phyloP scores from a whole-genome alignment of 2,888 invertebrate genomes.

The Drosophila merina region DNA sequence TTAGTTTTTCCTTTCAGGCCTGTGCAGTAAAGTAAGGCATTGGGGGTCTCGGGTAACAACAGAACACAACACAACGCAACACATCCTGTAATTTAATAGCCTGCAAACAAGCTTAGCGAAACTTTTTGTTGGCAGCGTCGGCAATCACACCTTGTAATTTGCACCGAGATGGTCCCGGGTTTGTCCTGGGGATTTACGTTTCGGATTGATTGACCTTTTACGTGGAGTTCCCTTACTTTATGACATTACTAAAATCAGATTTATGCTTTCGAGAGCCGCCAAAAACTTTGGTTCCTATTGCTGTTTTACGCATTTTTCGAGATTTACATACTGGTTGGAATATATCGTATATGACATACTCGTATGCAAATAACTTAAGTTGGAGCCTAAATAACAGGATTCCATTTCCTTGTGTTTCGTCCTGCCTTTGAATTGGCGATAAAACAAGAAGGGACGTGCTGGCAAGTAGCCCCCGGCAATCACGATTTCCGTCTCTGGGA shows the following conservation, averaged over 20 bases:
- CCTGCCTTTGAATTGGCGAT: conserved; percentile 35
- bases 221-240: conserved; percentile 11
- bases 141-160: conserved; percentile 35
- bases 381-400: conserved; percentile 29
- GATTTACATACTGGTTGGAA: conserved; percentile 1
- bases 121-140: conserved; percentile 20
- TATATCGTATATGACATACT: not conserved
- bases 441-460: conserved; percentile 45
- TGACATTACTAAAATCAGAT: conserved; percentile 33
- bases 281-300: conserved; percentile 6
- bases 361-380: conserved; percentile 33
- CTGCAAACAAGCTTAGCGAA: conserved; percentile 34
- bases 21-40: not conserved
- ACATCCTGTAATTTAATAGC: conserved; percentile 35
- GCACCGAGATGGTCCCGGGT: not conserved
- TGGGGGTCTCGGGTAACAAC: conserved; percentile 32
- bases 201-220: conserved; percentile 28
- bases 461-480: conserved; percentile 53
- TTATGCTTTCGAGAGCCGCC: conserved; percentile 22
- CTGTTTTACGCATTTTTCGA: conserved; percentile 4
- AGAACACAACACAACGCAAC: conserved; percentile 1
- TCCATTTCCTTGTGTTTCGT: conserved; percentile 27
- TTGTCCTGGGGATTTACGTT: not conserved
- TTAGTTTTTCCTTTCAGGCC: conserved; percentile 26
- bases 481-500: conserved; percentile 60